Base-by-base conservation (phyloP, 2,113 vertebrate genomes). In the Mesitornis unicolor region DNA sequence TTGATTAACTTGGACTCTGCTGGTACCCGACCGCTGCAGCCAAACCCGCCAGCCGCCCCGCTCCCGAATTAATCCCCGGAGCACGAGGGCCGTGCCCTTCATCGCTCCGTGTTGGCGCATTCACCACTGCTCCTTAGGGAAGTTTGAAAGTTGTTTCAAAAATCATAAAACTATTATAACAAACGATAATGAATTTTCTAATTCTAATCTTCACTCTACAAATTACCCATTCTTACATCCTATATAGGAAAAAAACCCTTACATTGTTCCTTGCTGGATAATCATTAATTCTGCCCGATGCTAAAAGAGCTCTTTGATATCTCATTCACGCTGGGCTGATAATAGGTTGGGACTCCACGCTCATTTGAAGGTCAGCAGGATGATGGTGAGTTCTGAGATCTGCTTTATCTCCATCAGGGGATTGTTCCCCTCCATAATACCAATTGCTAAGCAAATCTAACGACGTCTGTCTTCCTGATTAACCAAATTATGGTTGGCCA, bases 41-140 rank as follows among this genome's bases (percentile, higher is more conserved):
- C n/a, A 6, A 40, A 11, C 12, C 29, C 5, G 6, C 38, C 42
- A 31, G 48, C 42, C 36, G 6, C 1, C 53, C 60, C 5, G 48
- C 16, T 4, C 42, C 24, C 4, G 2, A 13, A 7, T 11, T 4
- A 16, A 20, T 8, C 15, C 60, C 1, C 0, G 1, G 16, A 31
- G 40, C 29, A 42, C 1, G 1, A 40, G 47, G 24, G 13, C 24
- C 3, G 2, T 2, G 15, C n/a, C n/a, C n/a, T n/a, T n/a, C n/a
- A n/a, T n/a, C n/a, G n/a, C n/a, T n/a, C n/a, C n/a, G n/a, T n/a
- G n/a, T n/a, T n/a, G n/a, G n/a, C n/a, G n/a, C n/a, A n/a, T n/a
- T n/a, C n/a, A n/a, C n/a, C n/a, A n/a, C 6, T 4, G 16, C 63
- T 53, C 0, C 1, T 25, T 38, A 70, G 22, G 40, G 26, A 26